A percentile compares a stretch with the other conserved stretches of the same genome.
Conservation (phyloP, 2,113 vertebrate species). For the Indicator maculatus region DNA sequence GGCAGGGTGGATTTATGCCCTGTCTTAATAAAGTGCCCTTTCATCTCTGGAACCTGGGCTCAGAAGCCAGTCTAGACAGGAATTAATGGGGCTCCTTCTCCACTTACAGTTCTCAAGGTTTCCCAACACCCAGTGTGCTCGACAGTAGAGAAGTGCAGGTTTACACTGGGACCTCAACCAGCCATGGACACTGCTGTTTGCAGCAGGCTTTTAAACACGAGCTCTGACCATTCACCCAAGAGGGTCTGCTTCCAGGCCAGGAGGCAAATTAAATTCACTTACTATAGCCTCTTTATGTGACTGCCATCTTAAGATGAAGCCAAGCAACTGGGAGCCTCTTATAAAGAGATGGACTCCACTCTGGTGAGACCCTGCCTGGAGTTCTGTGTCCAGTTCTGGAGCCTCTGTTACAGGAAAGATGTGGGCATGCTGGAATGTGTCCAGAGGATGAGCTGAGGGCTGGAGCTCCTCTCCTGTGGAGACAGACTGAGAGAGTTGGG, state of each 20-base stretch:
- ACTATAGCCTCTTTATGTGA: background rate
- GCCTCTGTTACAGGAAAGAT: too few species aligned
- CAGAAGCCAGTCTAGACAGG: slow-evolving; percentile 75
- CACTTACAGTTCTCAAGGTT: slow-evolving; percentile 40
- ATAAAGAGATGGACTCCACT: background rate
- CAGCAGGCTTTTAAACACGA: background rate
- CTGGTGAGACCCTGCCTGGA: too few species aligned
- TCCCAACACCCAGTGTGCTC: slow-evolving; percentile 21
- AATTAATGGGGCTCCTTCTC: slow-evolving; percentile 63
- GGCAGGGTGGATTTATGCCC: slow-evolving; percentile 65
- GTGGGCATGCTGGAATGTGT: too few species aligned
- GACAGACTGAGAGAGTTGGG: too few species aligned
- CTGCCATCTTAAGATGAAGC: background rate
- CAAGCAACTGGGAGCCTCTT: background rate
- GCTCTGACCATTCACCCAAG: background rate
- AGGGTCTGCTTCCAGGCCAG: background rate
- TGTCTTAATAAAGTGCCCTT: slow-evolving; percentile 72
- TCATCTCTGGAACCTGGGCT: slow-evolving; percentile 66
- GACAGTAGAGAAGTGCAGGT: background rate
- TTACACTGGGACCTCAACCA: background rate
- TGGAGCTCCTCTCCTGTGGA: too few species aligned
- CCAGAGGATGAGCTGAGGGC: too few species aligned
- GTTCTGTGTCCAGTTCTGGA: too few species aligned
- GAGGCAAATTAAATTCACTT: slow-evolving; percentile 44
- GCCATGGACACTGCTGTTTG: background rate